Evolutionary conservation across 2,113 vertebrate species (phyloP).

Genomic region (Eleginops maclovinus): DNA sequence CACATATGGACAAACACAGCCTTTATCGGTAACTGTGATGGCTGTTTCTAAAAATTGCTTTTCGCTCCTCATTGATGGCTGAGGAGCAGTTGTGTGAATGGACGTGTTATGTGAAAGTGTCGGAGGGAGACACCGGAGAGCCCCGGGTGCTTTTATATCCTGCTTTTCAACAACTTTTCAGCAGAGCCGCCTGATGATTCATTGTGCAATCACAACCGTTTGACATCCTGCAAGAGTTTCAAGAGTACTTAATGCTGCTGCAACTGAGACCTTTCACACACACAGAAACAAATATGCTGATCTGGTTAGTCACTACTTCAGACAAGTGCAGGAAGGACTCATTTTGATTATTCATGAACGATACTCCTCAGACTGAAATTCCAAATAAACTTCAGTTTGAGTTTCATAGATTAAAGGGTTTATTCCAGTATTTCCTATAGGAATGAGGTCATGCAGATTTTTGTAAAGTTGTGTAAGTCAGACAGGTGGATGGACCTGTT

Average conservation of each 20-base stretch:
- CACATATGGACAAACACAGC: constrained; percentile 21
- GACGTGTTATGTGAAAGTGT: constrained; percentile 45
- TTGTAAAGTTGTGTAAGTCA: neutral
- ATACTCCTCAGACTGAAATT: neutral
- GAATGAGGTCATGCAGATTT: neutral
- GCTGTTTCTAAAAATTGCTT: constrained; percentile 31
- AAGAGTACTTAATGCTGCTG: constrained; percentile 34
- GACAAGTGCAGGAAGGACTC: constrained; percentile 9
- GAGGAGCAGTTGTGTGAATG: constrained; percentile 50
- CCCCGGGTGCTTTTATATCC: constrained; percentile 39
- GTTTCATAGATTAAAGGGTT: neutral
- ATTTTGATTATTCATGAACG: neutral
- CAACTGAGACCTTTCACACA: constrained; percentile 39
- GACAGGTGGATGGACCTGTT: neutral
- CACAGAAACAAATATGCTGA: constrained; percentile 18
- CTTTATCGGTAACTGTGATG: constrained; percentile 10
- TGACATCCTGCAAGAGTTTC: constrained; percentile 52
- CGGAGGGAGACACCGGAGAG: constrained; percentile 52
- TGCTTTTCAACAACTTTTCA: constrained; percentile 52
- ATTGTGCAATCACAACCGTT: constrained; percentile 63
- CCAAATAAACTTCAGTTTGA: neutral
- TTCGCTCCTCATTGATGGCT: constrained; percentile 8
- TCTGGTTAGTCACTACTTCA: neutral
- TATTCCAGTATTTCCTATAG: neutral
- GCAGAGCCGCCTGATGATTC: constrained; percentile 64